Conservation (phyloP, 2,888 invertebrate species). For the Bibio marci region DNA sequence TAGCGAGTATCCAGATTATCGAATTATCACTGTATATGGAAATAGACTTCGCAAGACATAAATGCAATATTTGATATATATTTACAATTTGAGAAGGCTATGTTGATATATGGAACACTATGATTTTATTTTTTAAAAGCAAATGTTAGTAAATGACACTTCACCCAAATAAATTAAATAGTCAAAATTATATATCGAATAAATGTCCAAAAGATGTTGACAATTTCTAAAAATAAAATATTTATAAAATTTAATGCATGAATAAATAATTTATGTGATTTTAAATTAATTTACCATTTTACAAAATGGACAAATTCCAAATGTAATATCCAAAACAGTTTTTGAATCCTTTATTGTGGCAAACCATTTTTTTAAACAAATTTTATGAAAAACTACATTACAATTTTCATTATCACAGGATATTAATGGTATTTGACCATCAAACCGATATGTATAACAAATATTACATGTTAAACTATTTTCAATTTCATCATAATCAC, state of each 20-base stretch:
- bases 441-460: constrained; percentile 22
- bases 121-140: too few species aligned
- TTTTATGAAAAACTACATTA: constrained; percentile 22
- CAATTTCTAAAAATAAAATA: constrained; percentile 17
- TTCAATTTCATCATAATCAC: constrained; percentile 5
- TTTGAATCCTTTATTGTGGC: constrained; percentile 21
- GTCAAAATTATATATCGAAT: constrained; percentile 16
- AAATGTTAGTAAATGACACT: too few species aligned
- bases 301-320: constrained; percentile 26
- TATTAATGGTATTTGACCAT: constrained; percentile 23
- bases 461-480: constrained; percentile 20
- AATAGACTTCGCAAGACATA: too few species aligned
- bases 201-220: constrained; percentile 25
- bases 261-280: background rate
- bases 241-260: too few species aligned
- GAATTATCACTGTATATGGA: too few species aligned
- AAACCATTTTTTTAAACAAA: constrained; percentile 26
- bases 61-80: too few species aligned
- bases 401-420: constrained; percentile 25
- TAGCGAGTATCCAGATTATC: too few species aligned
- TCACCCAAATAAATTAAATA: too few species aligned
- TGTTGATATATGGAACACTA: too few species aligned
- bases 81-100: too few species aligned
- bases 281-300: constrained; percentile 19
- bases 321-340: constrained; percentile 22